Conservation (phyloP, 2,797 vertebrate genomes). For the Lagodon rhomboides region DNA sequence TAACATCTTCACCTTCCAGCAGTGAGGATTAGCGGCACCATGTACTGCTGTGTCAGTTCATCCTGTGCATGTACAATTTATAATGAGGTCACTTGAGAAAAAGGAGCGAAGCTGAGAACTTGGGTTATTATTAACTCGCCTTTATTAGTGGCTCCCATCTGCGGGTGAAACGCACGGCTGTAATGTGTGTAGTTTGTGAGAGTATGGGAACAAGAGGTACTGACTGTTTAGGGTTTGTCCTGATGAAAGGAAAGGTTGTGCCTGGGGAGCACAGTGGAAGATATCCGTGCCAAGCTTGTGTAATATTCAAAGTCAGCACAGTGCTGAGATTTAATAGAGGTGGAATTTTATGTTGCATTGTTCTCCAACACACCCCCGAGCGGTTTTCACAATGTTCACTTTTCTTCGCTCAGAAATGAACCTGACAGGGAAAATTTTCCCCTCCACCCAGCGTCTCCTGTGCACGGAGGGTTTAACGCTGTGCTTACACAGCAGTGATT, state of each 20-base stretch:
- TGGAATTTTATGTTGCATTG: slow-evolving; percentile 86
- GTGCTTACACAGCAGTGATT: slow-evolving; percentile 71
- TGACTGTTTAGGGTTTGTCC: slow-evolving; percentile 79
- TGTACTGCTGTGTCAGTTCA: slow-evolving; percentile 20
- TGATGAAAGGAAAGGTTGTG: slow-evolving; percentile 82
- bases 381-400: slow-evolving; percentile 70
- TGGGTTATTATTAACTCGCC: slow-evolving; percentile 42
- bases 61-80: slow-evolving; percentile 29
- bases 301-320: slow-evolving; percentile 86
- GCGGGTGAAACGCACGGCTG: slow-evolving; percentile 15
- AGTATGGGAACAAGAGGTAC: slow-evolving; percentile 36
- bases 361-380: slow-evolving; percentile 83
- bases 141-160: slow-evolving; percentile 21
- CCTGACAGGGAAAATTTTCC: slow-evolving; percentile 68
- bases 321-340: slow-evolving; percentile 88
- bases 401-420: slow-evolving; percentile 73
- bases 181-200: slow-evolving; percentile 2
- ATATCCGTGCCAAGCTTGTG: slow-evolving; percentile 85
- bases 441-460: slow-evolving; percentile 46
- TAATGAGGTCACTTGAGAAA: slow-evolving; percentile 61
- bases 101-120: slow-evolving; percentile 41
- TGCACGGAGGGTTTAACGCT: slow-evolving; percentile 67
- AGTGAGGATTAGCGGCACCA: background rate
- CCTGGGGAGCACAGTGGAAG: slow-evolving; percentile 58
- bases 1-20: slow-evolving; percentile 1